Base-by-base conservation (phyloP, 1,140 invertebrate species). In the Mizuhopecten yessoensis region DNA sequence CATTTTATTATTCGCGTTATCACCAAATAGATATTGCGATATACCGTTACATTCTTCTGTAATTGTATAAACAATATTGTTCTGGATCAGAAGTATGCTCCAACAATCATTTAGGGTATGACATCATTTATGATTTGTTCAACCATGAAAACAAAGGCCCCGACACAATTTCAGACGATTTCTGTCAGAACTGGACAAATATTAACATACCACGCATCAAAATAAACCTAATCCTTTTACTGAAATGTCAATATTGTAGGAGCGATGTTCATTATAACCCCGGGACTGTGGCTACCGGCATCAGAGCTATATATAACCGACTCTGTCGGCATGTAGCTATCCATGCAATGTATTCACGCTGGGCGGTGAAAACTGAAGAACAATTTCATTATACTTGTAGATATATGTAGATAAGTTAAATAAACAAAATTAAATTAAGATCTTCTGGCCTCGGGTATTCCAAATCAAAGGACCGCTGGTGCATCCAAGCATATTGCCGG, bases 151-250 rank as follows among this genome's bases (percentile, higher is more conserved):
- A n/a, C n/a, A n/a, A n/a, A n/a, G 9, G 17, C 57, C n/a, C n/a
- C 57, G 57, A 29, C 57, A 29, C 9, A 75, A 29, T 75, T 75
- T 75, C 57, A 29, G 2, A 75, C 23, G n/a, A 75, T 75, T 75
- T 75, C 57, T 75, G 57, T 75, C 57, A 75, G 23, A 75, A 75
- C 23, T 75, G 5, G 57, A 75, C 57, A 75, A 75, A 75, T 75
- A 75, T 75, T 75, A 29, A 17, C 57, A 75, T 75, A 75, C 23
- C 23, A 5, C 23, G 3, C 17, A 75, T 29, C 57, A 29, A 75
- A 75, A 75, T 75, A 75, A 75, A 29, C 29, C 57, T 29, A 29
- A 75, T 75, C 57, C 57, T 75, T 75, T 75, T 13, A 75, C 57
- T 5, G 57, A 75, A 75, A 75, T 75, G n/a, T 17, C 9, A 75